phyloP scores from a whole-genome alignment of 2,888 invertebrate species.

The Sphaerophoria rueppellii region DNA sequence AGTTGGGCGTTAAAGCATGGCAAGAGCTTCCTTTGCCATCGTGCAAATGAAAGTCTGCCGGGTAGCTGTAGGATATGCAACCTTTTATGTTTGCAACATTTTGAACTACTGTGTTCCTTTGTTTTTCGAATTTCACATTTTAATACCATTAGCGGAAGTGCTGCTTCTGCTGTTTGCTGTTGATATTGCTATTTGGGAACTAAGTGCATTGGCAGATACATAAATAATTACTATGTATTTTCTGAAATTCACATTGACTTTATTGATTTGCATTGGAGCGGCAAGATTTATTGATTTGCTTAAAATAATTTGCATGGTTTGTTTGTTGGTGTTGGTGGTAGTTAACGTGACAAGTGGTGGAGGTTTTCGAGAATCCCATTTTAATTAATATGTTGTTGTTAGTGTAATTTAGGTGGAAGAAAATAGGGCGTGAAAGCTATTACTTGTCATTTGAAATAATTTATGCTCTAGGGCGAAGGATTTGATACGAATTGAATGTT shows the following conservation, averaged over 20 bases:
- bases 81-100: no score
- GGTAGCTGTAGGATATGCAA: no score
- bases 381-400: neutral
- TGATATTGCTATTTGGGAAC: conserved; percentile 1
- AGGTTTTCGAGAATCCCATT: neutral
- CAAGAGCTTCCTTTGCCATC: no score
- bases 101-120: no score
- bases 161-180: no score
- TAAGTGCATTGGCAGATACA: conserved; percentile 27
- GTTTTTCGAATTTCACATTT: no score
- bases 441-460: neutral
- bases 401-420: neutral
- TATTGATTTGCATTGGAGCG: conserved; percentile 36
- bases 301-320: neutral
- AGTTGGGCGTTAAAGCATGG: no score
- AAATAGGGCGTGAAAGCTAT: conserved; percentile 20
- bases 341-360: neutral
- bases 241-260: conserved; percentile 12
- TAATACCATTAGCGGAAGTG: no score
- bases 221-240: conserved; percentile 18
- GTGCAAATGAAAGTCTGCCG: no score
- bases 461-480: neutral
- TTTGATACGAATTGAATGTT: neutral
- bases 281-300: conserved; percentile 24
- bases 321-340: neutral